phyloP scores from a whole-genome alignment of 2,888 invertebrate species.

The Dryococelus australis region DNA sequence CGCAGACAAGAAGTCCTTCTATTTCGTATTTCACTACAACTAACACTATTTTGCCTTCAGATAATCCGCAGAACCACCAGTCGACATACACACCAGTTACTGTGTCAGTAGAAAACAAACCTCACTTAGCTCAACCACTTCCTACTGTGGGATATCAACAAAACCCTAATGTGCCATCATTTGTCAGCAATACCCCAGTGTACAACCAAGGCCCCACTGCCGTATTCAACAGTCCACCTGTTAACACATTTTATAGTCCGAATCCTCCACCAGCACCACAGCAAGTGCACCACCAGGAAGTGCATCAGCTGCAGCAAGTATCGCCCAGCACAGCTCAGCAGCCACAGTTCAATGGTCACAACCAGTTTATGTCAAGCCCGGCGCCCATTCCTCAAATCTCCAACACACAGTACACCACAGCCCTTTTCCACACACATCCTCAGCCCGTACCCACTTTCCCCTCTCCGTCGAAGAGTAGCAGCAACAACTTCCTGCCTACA shows the following conservation, averaged over 20 bases:
- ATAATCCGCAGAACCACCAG: neutral
- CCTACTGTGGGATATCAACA: neutral
- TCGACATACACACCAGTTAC: neutral
- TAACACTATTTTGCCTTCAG: neutral
- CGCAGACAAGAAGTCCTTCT: neutral
- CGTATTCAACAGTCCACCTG: neutral
- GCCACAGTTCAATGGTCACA: neutral
- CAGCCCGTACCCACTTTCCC: conserved; percentile 47
- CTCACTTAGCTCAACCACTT: neutral
- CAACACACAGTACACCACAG: conserved; percentile 3
- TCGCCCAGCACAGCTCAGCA: neutral
- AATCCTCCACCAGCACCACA: neutral
- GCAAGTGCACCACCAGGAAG: neutral
- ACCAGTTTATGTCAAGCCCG: neutral
- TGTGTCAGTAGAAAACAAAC: neutral
- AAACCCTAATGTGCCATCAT: neutral
- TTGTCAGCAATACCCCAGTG: neutral
- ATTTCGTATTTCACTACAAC: neutral
- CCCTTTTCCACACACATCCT: neutral
- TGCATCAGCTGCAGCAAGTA: neutral
- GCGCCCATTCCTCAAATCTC: neutral
- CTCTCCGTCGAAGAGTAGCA: conserved; percentile 42
- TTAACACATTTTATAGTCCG: neutral
- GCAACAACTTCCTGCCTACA: conserved; percentile 41
- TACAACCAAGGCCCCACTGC: neutral